phyloP scores from a whole-genome alignment of 2,888 invertebrate genomes.

The Tiphia femorata region DNA sequence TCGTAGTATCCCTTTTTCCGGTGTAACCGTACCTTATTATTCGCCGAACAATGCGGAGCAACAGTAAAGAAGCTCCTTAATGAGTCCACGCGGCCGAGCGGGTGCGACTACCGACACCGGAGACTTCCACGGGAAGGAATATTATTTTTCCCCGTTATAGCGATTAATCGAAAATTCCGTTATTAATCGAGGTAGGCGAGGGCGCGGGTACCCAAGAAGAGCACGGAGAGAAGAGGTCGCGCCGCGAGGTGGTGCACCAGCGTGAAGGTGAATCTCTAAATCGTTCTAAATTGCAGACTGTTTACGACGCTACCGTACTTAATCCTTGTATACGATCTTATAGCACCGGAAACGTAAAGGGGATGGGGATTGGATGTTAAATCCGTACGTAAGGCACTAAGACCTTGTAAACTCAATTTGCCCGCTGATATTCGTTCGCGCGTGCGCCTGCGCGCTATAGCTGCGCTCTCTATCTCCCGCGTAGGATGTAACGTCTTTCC shows the following conservation, averaged over 20 bases:
- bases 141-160: background rate
- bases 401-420: slow-evolving; percentile 27
- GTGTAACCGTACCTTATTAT: background rate
- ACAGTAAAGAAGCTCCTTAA: background rate
- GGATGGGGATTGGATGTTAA: too few relatives aligned
- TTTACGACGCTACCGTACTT: slow-evolving; percentile 27
- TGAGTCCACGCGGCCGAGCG: background rate
- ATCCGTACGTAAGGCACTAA: slow-evolving; percentile 16
- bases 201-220: background rate
- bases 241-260: background rate
- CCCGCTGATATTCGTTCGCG: too few relatives aligned
- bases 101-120: background rate
- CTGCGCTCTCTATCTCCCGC: slow-evolving; percentile 3
- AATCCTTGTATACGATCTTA: slow-evolving; percentile 15
- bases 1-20: too few relatives aligned
- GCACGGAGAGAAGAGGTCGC: background rate
- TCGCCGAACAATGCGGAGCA: background rate
- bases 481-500: slow-evolving; percentile 3
- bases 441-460: slow-evolving; percentile 3
- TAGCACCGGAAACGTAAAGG: slow-evolving; percentile 12
- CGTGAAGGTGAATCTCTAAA: slow-evolving; percentile 10
- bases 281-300: slow-evolving; percentile 18
- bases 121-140: background rate
- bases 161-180: too few relatives aligned
- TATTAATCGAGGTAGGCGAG: too few relatives aligned